Evolutionary conservation across 2,797 vertebrate genomes (phyloP).

Genomic region (Etheostoma perlongum): DNA sequence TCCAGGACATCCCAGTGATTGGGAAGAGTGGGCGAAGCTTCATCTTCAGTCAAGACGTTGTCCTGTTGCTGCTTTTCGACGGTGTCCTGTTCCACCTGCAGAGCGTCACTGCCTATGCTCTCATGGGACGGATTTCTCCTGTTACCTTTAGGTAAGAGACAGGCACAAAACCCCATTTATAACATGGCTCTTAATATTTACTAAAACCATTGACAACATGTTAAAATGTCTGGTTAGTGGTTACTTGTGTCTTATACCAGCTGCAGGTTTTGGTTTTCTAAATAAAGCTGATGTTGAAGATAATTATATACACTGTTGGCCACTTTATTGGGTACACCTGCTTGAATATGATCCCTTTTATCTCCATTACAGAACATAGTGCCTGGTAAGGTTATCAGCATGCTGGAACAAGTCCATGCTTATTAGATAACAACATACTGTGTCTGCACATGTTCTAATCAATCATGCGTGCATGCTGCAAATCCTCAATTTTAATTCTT

Average conservation of each 20-base stretch:
- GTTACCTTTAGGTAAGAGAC: conserved; percentile 94
- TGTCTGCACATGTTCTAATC: background rate
- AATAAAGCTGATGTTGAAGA: background rate
- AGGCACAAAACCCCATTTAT: background rate
- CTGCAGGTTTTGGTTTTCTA: background rate
- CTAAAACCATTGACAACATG: background rate
- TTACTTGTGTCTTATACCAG: background rate
- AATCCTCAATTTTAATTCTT: background rate
- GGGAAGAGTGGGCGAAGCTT: conserved; percentile 88
- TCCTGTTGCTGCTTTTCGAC: conserved; percentile 91
- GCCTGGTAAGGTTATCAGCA: background rate
- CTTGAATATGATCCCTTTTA: background rate
- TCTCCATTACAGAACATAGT: background rate
- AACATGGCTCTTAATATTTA: background rate
- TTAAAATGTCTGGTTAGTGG: background rate
- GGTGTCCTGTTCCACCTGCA: conserved; percentile 95
- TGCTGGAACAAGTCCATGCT: background rate
- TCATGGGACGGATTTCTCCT: conserved; percentile 97
- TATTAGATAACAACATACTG: conserved; percentile 4
- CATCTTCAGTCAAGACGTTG: conserved; percentile 88
- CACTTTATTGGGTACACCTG: background rate
- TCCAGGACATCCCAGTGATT: conserved; percentile 89
- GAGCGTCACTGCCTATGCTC: conserved; percentile 95
- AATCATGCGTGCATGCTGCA: background rate
- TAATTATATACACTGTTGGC: background rate